Percentiles rank a stretch among this genome's conserved stretches.
phyloP scores from a whole-genome alignment of 2,113 vertebrate species.

The Chrysemys picta region DNA sequence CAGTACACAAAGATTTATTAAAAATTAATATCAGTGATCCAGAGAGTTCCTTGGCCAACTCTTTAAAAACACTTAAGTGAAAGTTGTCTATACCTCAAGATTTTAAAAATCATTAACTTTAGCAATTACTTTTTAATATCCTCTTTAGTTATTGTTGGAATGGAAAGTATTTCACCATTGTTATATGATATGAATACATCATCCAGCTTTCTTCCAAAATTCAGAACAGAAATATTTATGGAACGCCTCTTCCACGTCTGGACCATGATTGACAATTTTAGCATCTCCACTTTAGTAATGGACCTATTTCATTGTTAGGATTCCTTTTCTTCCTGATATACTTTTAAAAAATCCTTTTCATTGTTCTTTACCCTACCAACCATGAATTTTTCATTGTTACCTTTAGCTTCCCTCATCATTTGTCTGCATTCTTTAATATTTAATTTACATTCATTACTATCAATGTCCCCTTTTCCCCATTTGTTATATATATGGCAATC shows the following conservation, averaged over 20 bases:
- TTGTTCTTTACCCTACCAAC: background rate
- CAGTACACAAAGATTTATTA: conserved; percentile 50
- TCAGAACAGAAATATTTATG: background rate
- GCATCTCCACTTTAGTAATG: background rate
- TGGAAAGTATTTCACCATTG: background rate
- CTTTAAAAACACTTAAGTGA: background rate
- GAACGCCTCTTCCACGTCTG: background rate
- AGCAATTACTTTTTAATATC: background rate
- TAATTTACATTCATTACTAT: background rate
- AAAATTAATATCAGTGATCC: conserved; percentile 49
- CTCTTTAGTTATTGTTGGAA: background rate
- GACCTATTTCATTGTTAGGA: background rate
- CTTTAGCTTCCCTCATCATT: conserved; percentile 1
- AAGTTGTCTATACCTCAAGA: background rate
- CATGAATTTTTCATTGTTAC: background rate
- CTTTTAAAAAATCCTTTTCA: background rate
- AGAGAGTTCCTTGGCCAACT: conserved; percentile 39
- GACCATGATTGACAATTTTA: background rate
- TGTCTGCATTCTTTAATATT: background rate
- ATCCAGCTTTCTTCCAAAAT: background rate
- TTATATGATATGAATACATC: background rate
- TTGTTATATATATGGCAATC: background rate
- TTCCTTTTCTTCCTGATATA: background rate
- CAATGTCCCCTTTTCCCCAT: background rate
- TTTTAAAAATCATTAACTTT: background rate